A percentile compares a stretch with the other conserved stretches of the same genome.
These are phyloP conservation scores for Carapus acus DNA, from an alignment of 2,797 vertebrate species.

Conservation along the genomic window DNA sequence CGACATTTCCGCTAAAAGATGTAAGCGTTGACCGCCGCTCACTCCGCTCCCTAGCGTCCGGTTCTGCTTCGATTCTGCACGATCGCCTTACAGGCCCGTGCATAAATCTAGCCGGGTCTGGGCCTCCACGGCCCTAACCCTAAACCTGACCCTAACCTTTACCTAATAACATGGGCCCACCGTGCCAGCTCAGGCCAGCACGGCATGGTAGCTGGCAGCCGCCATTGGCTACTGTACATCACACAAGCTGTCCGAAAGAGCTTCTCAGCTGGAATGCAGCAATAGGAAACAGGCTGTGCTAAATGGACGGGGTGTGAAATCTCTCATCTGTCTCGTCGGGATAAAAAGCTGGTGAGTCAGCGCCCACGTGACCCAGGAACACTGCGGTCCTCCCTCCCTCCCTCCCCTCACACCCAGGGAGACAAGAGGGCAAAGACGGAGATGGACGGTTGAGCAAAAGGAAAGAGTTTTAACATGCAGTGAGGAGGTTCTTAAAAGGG, in stretches of 20 bases:
- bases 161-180: too few relatives aligned
- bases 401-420: slow-evolving; percentile 46
- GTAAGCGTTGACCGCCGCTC: neutral
- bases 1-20: slow-evolving; percentile 27
- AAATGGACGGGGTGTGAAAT: slow-evolving; percentile 58
- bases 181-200: too few relatives aligned
- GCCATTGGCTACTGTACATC: slow-evolving; percentile 37
- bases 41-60: slow-evolving; percentile 14
- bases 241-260: slow-evolving; percentile 25
- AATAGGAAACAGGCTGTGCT: slow-evolving; percentile 29
- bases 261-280: slow-evolving; percentile 43
- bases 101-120: slow-evolving; percentile 30
- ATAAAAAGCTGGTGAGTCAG: slow-evolving; percentile 57
- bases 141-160: too few relatives aligned
- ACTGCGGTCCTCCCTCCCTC: slow-evolving; percentile 33
- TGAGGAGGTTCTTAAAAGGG: slow-evolving; percentile 11
- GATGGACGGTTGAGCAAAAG: neutral
- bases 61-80: slow-evolving; percentile 45
- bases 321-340: slow-evolving; percentile 42
- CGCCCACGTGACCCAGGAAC: slow-evolving; percentile 41
- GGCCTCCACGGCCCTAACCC: too few relatives aligned
- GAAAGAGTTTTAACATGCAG: neutral
- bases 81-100: slow-evolving; percentile 34
- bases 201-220: too few relatives aligned
- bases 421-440: slow-evolving; percentile 21